Evolutionary conservation across 2,888 invertebrate genomes (phyloP), one percentile per base, ranked within the genome.

Genomic region (Chrysomela aeneicollis): DNA sequence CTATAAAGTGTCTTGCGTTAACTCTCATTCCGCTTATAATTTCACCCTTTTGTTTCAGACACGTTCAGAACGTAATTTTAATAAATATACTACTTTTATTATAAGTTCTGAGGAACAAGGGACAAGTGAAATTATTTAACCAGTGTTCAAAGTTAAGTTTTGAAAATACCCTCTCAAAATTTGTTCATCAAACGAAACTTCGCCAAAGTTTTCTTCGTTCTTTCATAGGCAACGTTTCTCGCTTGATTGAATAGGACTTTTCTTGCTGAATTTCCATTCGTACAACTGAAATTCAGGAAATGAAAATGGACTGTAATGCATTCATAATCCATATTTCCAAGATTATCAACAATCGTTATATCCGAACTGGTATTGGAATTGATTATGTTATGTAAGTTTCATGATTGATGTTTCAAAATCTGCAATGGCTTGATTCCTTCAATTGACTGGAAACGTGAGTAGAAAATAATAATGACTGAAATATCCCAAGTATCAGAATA

Each of bases 11-110:
- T 78, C 77, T 78, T 75, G 76, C 73, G 78, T 77, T 76, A 80
- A 79, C 79, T 79, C 77, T 75, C 74, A 71, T 73, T 73, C 74
- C 74, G 74, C 73, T 77, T 75, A 78, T 78, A 79, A 76, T 79
- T 78, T 74, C 76, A 77, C 77, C 78, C 78, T 74, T 77, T 78
- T 73, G 69, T 74, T 75, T 71, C 68, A 73, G 70, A 74, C 75
- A 74, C 75, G 74, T 75, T 42, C 42, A 42, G 73, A 73, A 73
- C 76, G 74, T 72, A 53, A 69, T 66, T 66, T 66, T 69, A 62
- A 62, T 69, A 66, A 66, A 64, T 64, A 66, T 61, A 61, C 64
- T 58, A 65, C 61, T 65, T 65, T 65, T 65, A 65, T 26, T 32
- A 37, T 65, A 61, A 65, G 59, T 65, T 65, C 50, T 9, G 17